phyloP scores from a whole-genome alignment of 2,113 vertebrate species.

The Cinclus cinclus region DNA sequence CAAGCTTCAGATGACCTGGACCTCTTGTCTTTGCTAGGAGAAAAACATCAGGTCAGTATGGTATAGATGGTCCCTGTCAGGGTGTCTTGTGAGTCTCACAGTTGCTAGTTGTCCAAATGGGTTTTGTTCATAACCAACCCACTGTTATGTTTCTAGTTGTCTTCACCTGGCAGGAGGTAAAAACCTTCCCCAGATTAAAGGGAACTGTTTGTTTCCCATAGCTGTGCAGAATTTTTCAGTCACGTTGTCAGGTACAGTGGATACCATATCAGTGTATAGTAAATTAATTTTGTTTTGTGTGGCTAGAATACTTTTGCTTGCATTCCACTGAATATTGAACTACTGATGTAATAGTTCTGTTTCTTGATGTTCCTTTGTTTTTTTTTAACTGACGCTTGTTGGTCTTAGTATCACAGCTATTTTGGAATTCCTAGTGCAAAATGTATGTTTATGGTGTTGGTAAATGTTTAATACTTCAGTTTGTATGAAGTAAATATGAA shows the following conservation, averaged over 20 bases:
- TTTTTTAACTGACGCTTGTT: constrained; percentile 40
- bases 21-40: background rate
- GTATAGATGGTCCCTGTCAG: background rate
- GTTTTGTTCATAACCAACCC: background rate
- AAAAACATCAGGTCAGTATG: background rate
- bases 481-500: constrained; percentile 42
- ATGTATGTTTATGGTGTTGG: background rate
- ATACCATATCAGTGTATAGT: background rate
- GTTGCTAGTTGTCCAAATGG: background rate
- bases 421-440: constrained; percentile 52
- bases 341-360: background rate
- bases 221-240: background rate
- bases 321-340: background rate
- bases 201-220: background rate
- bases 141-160: background rate
- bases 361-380: background rate
- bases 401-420: constrained; percentile 32
- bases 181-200: background rate
- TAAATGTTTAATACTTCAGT: constrained; percentile 48
- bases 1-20: background rate
- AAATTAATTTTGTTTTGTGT: background rate
- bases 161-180: background rate
- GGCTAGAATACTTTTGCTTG: constrained; percentile 14
- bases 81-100: background rate
- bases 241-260: background rate